Conservation (phyloP, 2,797 vertebrate genomes). For the Leucoraja ocellata region DNA sequence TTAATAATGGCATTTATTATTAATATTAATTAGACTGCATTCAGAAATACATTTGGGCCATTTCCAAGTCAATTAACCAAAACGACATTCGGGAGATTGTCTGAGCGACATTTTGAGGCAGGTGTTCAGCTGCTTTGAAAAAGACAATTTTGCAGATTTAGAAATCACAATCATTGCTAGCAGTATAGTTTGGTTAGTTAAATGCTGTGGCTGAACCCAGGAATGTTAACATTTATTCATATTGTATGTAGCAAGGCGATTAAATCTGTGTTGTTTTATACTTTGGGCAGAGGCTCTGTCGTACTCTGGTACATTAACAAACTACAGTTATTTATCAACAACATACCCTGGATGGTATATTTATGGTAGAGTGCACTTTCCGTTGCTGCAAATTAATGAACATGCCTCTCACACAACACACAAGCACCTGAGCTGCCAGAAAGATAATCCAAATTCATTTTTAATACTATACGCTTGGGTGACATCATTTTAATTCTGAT, state of each 20-base stretch:
- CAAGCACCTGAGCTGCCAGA: conserved; percentile 99
- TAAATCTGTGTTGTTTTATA: conserved; percentile 58
- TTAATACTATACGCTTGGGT: conserved; percentile 93
- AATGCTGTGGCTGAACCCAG: conserved; percentile 6
- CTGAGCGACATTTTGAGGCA: conserved; percentile 99
- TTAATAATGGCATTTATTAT: conserved; percentile 99
- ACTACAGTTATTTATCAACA: conserved; percentile 97
- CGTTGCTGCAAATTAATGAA: conserved; percentile 99
- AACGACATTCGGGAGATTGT: conserved; percentile 99
- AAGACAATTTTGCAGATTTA: conserved; percentile 96
- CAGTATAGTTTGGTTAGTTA: conserved; percentile 57
- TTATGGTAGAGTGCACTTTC: conserved; percentile 98
- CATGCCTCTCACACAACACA: conserved; percentile 98
- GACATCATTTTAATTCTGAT: conserved; percentile 44
- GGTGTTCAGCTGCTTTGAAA: conserved; percentile 96
- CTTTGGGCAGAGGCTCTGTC: conserved; percentile 69
- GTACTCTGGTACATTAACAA: conserved; percentile 96
- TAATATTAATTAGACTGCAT: conserved; percentile 99
- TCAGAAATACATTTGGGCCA: conserved; percentile 99
- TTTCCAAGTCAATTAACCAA: conserved; percentile 99
- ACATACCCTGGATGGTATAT: conserved; percentile 91
- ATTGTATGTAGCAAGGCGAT: conserved; percentile 43
- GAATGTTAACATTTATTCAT: conserved; percentile 36
- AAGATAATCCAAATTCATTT: conserved; percentile 99
- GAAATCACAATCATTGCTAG: conserved; percentile 90